Conservation (phyloP, 2,113 vertebrate genomes). For the Semnornis frantzii region DNA sequence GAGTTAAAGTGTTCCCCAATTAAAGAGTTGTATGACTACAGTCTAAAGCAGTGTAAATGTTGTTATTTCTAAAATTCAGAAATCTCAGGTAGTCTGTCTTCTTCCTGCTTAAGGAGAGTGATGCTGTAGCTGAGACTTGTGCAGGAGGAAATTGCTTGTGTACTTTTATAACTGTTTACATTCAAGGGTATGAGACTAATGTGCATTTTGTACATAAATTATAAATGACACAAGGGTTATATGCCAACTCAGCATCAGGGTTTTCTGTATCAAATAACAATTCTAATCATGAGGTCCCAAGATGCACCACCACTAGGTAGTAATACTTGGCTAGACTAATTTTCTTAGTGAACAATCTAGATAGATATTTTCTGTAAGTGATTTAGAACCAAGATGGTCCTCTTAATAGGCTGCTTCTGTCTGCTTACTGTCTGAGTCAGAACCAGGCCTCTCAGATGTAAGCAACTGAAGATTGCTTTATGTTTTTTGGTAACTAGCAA, state of each 20-base stretch:
- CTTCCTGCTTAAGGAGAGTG: not conserved
- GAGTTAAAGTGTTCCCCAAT: not conserved
- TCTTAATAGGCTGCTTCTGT: not conserved
- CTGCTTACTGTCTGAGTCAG: not conserved
- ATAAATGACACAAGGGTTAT: not conserved
- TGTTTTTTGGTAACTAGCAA: not conserved
- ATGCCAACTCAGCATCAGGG: not conserved
- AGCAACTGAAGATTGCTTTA: not conserved
- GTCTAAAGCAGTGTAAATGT: not conserved
- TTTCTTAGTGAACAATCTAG: not conserved
- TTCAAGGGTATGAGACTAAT: not conserved
- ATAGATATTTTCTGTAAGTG: not conserved
- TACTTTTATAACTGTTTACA: not conserved
- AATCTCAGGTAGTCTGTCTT: not conserved
- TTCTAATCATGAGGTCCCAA: not conserved
- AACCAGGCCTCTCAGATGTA: not conserved
- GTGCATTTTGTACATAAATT: not conserved
- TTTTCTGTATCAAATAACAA: slow-evolving; percentile 1
- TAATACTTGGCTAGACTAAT: not conserved
- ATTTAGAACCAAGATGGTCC: not conserved
- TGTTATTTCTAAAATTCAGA: not conserved
- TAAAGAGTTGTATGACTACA: not conserved
- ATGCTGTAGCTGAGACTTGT: not conserved
- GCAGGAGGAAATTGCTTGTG: not conserved
- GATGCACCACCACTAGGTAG: not conserved